Base-by-base conservation (phyloP, 2,113 vertebrate species). In the Mormyrus lacerda region DNA sequence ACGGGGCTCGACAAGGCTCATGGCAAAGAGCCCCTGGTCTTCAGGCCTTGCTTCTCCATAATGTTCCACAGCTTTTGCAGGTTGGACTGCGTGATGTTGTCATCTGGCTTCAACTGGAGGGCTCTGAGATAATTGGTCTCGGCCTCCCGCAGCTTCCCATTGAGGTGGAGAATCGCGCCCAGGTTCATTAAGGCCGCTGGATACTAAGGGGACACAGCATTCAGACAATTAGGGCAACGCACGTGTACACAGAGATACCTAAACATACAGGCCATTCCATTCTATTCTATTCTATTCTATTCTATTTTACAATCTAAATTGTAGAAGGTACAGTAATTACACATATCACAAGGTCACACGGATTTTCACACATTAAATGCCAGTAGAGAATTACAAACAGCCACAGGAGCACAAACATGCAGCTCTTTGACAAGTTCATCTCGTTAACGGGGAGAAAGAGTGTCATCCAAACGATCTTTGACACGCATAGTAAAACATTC, bases 1-100 rank as follows among this genome's bases (percentile, higher is more conserved):
- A 11, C 3, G 47, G 13, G 27, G 10, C 61, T 69, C 27, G 10
- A 69, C 27, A 13, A 1, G 10, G n/a, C n/a, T 90, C 69, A 6
- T 39, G 89, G 90, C 98, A 96, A 98, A 90, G 97, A 97, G 93
- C 96, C 97, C 4, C 92, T 96, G 88, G 97, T 99, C 95, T 96
- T 98, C 93, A 99, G 93, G 93, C 98, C 98, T 96, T 99, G 98
- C 90, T 99, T 99, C 94, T 99, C 98, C 98, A 99, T 99, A 94
- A 99, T 99, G 94, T 99, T 99, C 98, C 98, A 98, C 89, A 99
- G 94, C 93, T 99, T 99, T 87, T 98, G 98, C 91, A 99, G 95
- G 92, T 99, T 99, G 89, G 98, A 99, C 93, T 99, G 98, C 7
- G 98, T 99, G 95, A 99, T 99, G 94, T 95, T 93, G 89, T 99